Evolutionary conservation across 2,797 vertebrate species (phyloP).

Genomic region (Bradypodion pumilum): DNA sequence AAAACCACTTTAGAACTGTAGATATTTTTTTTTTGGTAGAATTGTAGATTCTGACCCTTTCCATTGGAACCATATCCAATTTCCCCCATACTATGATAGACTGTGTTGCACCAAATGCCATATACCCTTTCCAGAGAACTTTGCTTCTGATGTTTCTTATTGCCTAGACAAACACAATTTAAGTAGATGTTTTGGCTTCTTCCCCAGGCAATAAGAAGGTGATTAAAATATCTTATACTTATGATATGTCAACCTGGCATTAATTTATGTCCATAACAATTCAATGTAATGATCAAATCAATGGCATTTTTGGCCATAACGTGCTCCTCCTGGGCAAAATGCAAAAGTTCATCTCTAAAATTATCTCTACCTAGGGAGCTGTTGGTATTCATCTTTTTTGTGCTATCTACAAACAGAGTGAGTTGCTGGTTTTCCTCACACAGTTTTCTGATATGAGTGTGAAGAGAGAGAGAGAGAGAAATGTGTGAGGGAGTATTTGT

Average conservation of each 20-base stretch:
- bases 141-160: not conserved
- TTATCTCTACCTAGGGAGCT: slow-evolving; percentile 33
- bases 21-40: too few relatives aligned
- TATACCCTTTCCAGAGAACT: not conserved
- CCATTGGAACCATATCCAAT: not conserved
- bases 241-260: not conserved
- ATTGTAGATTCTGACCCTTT: not conserved
- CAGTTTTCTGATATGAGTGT: not conserved
- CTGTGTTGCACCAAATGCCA: not conserved
- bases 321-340: slow-evolving; percentile 1
- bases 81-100: not conserved
- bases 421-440: not conserved
- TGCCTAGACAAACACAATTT: not conserved
- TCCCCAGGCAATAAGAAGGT: not conserved
- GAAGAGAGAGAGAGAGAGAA: not conserved
- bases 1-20: too few relatives aligned
- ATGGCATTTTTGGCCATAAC: not conserved
- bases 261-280: slow-evolving; percentile 26
- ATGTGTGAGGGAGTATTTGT: not conserved
- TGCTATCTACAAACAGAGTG: slow-evolving; percentile 11
- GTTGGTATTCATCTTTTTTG: slow-evolving; percentile 26
- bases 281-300: slow-evolving; percentile 6
- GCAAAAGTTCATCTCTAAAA: slow-evolving; percentile 20
- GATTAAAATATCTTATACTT: slow-evolving; percentile 23
- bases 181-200: not conserved